Evolutionary conservation across 2,888 invertebrate genomes (phyloP), one percentile per base, ranked within the genome.

Genomic region (Chydorus sphaericus): DNA sequence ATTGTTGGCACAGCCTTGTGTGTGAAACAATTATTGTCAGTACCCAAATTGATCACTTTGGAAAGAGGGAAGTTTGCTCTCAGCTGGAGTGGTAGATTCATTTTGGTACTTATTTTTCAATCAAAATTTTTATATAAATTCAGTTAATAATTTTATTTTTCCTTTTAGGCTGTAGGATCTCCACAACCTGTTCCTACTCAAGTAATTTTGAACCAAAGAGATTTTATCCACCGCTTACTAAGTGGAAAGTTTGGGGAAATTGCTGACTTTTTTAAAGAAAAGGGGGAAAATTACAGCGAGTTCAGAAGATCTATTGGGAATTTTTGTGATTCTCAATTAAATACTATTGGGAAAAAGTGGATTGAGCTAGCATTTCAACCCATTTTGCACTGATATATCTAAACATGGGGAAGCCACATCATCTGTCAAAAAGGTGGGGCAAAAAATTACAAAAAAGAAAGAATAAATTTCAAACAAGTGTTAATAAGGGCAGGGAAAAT

Each of bases 61-160:
- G 52, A 52, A 11, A 31, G 36, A 14, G 52, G 52, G 26, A 52
- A 52, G 36, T 52, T 52, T 36, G 52, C 52, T 7, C 31, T 52
- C 16, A 52, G 52, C 37, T 52, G 52, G 52, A 52, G 52, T 20
- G 52, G 52, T 8, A 7, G 52, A 4, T 36, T 52, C 10, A 36
- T 52, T 4, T 26, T 52, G 33, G 52, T 52, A 36, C 8, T 11
- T 52, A 14, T 3, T 20, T 7, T 26, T 28, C 8, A 7, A 10
- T 1, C 1, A n/a, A 18, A 6, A 14, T 52, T 10, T 8, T 20
- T 30, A n/a, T 14, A 18, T 4, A 36, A 8, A 20, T 10, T 18
- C 36, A 36, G 20, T 3, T 16, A 20, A 18, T 7, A 30, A 33
- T 51, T 51, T 30, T 5, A 7, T 2, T 2, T 16, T 31, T 31